A percentile compares a stretch with the other conserved stretches of the same genome.
phyloP scores from a whole-genome alignment of 1,140 invertebrate species.

The Drosophila baimaii region DNA sequence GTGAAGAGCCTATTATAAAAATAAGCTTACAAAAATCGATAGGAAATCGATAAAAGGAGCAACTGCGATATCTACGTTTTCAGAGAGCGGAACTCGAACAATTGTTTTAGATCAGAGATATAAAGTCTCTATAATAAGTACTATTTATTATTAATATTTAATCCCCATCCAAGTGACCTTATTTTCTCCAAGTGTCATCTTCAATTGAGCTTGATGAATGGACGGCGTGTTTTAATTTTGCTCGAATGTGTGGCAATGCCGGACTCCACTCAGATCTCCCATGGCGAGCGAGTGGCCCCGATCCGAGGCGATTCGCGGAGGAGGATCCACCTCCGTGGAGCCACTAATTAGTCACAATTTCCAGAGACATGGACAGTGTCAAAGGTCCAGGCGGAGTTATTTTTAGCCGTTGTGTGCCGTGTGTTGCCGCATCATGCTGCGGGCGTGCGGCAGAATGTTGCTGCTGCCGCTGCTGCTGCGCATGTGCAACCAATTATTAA shows the following conservation, averaged over 20 bases:
- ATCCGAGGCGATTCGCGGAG: constrained; percentile 5
- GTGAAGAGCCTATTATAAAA: no score
- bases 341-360: constrained; percentile 58
- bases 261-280: constrained; percentile 14
- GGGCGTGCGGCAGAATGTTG: constrained; percentile 60
- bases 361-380: constrained; percentile 29
- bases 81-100: no score
- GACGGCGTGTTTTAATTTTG: constrained; percentile 68
- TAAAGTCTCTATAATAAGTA: no score
- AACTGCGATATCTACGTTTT: no score
- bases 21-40: no score
- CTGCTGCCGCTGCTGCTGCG: constrained; percentile 51
- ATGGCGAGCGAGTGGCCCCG: constrained; percentile 11
- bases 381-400: constrained; percentile 46
- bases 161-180: background rate
- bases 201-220: constrained; percentile 75
- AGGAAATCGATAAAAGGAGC: no score
- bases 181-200: constrained; percentile 15
- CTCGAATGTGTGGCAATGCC: constrained; percentile 59
- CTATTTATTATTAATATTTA: constrained; percentile 2
- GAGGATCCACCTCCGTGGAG: constrained; percentile 31
- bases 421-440: constrained; percentile 72
- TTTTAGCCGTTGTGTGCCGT: constrained; percentile 48
- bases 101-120: no score
- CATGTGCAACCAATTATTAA: constrained; percentile 83